phyloP scores from a whole-genome alignment of 2,888 invertebrate genomes.

The Pyrrhosoma nymphula region DNA sequence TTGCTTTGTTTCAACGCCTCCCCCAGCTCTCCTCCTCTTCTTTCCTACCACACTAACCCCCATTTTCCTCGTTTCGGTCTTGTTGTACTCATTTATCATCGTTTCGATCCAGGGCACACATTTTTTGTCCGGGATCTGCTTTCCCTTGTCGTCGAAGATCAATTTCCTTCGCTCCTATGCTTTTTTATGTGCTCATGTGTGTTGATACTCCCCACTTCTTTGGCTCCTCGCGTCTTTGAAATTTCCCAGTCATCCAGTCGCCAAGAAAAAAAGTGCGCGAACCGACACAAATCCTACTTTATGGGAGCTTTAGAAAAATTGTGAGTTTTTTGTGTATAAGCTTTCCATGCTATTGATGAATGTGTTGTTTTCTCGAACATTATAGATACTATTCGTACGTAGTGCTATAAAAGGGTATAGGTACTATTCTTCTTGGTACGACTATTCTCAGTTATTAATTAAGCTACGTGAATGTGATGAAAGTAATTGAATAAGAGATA shows the following conservation, averaged over 20 bases:
- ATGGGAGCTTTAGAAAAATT: not conserved
- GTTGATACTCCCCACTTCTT: not conserved
- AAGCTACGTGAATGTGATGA: too few relatives aligned
- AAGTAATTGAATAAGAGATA: too few relatives aligned
- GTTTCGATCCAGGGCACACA: not conserved
- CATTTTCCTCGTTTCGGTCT: not conserved
- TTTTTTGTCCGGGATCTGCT: not conserved
- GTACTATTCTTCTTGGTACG: too few relatives aligned
- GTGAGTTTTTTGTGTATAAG: too few relatives aligned
- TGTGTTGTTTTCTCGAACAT: not conserved
- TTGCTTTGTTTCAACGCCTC: too few relatives aligned
- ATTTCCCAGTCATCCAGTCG: not conserved
- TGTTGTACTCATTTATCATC: conserved; percentile 18
- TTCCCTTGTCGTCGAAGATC: conserved; percentile 5
- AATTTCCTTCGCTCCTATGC: not conserved
- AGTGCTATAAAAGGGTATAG: not conserved
- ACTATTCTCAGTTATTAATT: too few relatives aligned
- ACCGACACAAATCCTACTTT: not conserved
- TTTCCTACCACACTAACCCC: not conserved
- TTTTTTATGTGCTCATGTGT: not conserved
- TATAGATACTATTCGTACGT: not conserved
- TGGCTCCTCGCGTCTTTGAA: not conserved
- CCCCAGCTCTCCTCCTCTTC: too few relatives aligned
- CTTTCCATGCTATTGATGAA: not conserved
- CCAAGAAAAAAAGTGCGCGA: not conserved